Percentiles rank a stretch among this genome's conserved stretches.
Conservation (phyloP, 2,113 vertebrate species). For the Shinisaurus crocodilurus region DNA sequence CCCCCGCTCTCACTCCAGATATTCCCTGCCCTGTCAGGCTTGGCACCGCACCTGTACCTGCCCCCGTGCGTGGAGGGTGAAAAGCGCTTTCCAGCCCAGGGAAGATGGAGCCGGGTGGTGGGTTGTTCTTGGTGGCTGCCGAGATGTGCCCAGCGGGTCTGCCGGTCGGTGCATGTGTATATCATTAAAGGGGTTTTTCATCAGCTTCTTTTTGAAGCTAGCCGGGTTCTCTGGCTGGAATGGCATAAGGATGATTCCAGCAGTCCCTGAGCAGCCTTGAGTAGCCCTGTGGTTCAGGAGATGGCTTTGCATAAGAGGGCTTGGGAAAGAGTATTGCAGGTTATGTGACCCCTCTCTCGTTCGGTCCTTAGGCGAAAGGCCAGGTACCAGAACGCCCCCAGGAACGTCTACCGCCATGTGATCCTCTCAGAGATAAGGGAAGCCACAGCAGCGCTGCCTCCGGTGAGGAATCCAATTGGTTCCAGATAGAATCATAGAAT, state of each 20-base stretch:
- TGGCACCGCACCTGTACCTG: too few relatives aligned
- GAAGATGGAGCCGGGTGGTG: fast-evolving
- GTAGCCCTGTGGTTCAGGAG: neutral
- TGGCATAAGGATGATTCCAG: neutral
- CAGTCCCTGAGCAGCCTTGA: neutral
- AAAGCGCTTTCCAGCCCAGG: neutral
- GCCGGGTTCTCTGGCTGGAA: too few relatives aligned
- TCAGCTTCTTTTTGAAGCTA: too few relatives aligned
- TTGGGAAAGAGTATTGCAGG: too few relatives aligned
- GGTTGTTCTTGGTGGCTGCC: neutral
- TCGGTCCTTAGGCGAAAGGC: constrained; percentile 83
- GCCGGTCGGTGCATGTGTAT: too few relatives aligned
- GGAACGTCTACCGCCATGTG: constrained; percentile 94
- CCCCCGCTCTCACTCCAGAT: neutral
- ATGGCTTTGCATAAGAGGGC: neutral
- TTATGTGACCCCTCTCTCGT: neutral
- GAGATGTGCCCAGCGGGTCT: too few relatives aligned
- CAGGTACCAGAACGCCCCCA: constrained; percentile 92
- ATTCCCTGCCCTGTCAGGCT: neutral
- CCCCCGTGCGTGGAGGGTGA: neutral
- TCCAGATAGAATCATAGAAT: too few relatives aligned
- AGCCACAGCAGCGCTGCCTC: constrained; percentile 88
- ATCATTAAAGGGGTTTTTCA: too few relatives aligned
- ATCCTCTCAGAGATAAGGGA: constrained; percentile 96
- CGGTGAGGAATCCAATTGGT: constrained; percentile 76